Evolutionary conservation across 2,888 invertebrate genomes (phyloP), one percentile per base, ranked within the genome.

Genomic region (Teinopalpus imperialis): DNA sequence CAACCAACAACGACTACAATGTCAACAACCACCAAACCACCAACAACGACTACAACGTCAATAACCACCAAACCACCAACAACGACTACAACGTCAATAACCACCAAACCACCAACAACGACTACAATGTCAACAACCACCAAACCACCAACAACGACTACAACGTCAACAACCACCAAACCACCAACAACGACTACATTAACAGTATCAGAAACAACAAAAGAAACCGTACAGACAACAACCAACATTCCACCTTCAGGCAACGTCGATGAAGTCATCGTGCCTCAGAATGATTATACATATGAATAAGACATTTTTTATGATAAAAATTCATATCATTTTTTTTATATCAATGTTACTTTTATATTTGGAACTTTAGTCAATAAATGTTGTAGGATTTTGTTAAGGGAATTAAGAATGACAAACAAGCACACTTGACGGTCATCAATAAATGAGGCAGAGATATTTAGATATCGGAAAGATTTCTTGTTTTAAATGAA

Each of bases 251-350:
- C 2, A 1, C 30, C 36, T 2, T 9, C 35, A 8, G 43, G 36
- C 6, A 35, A 20, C 1, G 43, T 43, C 12, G 30, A 35, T 23
- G 36, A 43, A 35, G 43, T 43, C 1, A 35, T 30, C 1, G 1
- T 43, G 9, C 36, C 43, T 16, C 2, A 4, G 16, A 16, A 34
- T 20, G 34, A 34, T 21, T 34, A 21, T n/a, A 20, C 18, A 7
- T 10, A 34, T 3, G 7, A 34, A n/a, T n/a, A n/a, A n/a, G n/a
- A n/a, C n/a, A n/a, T n/a, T n/a, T n/a, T n/a, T n/a, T n/a, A n/a
- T n/a, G n/a, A n/a, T n/a, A n/a, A n/a, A n/a, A n/a, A n/a, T n/a
- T n/a, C n/a, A n/a, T n/a, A n/a, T n/a, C n/a, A n/a, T n/a, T n/a
- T n/a, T n/a, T n/a, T n/a, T n/a, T n/a, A n/a, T n/a, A n/a, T n/a